A percentile compares a stretch with the other conserved stretches of the same genome.
Evolutionary conservation across 1,140 invertebrate genomes (phyloP).

Genomic region (Platyscapa corneri): DNA sequence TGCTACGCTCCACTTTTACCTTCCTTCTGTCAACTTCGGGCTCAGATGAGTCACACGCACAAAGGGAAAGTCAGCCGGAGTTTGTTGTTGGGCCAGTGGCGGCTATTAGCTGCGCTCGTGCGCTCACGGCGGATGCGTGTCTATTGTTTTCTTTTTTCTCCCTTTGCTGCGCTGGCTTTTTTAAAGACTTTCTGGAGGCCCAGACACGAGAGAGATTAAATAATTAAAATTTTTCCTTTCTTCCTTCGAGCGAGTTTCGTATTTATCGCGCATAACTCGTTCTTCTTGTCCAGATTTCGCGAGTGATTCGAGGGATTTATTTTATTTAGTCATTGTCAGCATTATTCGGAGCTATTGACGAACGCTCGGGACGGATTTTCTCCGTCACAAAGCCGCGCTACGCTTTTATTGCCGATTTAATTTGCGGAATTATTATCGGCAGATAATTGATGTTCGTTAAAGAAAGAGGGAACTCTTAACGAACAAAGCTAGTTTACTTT

Average conservation of each 20-base stretch:
- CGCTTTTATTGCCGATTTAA: no score
- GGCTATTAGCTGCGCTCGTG: not conserved
- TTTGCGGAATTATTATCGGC: no score
- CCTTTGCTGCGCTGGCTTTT: not conserved
- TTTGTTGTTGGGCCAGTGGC: not conserved
- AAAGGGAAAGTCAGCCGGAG: constrained; percentile 8
- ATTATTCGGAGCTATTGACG: no score
- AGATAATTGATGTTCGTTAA: no score
- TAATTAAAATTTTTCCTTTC: not conserved
- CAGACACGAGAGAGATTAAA: not conserved
- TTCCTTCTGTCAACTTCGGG: not conserved
- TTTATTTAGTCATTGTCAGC: not conserved
- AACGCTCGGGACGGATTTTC: no score
- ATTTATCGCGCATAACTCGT: not conserved
- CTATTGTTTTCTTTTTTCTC: not conserved
- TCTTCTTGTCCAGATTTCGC: not conserved
- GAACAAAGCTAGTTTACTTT: not conserved
- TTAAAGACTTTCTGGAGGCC: not conserved
- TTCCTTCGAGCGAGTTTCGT: not conserved
- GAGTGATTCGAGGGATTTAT: not conserved
- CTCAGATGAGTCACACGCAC: constrained; percentile 1
- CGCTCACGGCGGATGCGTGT: not conserved
- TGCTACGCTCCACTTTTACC: constrained; percentile 21
- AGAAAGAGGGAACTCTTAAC: not conserved
- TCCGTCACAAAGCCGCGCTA: no score